Evolutionary conservation across 2,888 invertebrate genomes (phyloP), one percentile per base, ranked within the genome.

Genomic region (Dione vanillae): DNA sequence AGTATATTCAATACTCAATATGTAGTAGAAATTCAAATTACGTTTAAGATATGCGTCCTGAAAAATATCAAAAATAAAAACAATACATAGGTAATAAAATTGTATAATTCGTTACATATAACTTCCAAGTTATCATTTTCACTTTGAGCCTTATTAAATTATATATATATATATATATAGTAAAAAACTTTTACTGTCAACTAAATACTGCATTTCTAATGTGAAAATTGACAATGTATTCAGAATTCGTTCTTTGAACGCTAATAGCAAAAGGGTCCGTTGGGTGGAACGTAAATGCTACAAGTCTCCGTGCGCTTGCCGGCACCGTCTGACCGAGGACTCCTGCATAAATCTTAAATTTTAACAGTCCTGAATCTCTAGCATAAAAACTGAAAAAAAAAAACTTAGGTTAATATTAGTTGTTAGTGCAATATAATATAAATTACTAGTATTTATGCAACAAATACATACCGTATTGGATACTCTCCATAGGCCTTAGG

Each of bases 251-350:
- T 78, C 98, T 94, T 86, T 99, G 99, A 10, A 99, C 97, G 81
- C 98, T 98, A 76, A 99, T 98, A 10, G 98, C 97, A 89, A 99
- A 98, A 0, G 99, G 99, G 90, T 99, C 98, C 14, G 96, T 97
- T 0, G 99, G 99, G 90, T 99, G 99, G 88, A 98, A 99, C 11
- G 98, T 98, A 85, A 98, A 99, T 19, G 99, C 98, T 7, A 98
- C 98, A 14, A 99, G 94, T 77, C 97, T 93, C 76, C 98, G 92
- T 12, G 97, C 94, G 78, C 96, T 93, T 9, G 95, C 95, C 11
- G 96, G 95, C 37, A 95, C 94, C 11, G 95, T 94, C 84, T 95
- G 94, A 0, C 96, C 97, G 95, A 78, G 96, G 94, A 94, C 96
- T 41, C 98, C 95, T 0, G 97, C 96, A 89, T 97, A 98, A 83